Conservation (phyloP, 2,888 invertebrate species). For the Bellardia pandia region DNA sequence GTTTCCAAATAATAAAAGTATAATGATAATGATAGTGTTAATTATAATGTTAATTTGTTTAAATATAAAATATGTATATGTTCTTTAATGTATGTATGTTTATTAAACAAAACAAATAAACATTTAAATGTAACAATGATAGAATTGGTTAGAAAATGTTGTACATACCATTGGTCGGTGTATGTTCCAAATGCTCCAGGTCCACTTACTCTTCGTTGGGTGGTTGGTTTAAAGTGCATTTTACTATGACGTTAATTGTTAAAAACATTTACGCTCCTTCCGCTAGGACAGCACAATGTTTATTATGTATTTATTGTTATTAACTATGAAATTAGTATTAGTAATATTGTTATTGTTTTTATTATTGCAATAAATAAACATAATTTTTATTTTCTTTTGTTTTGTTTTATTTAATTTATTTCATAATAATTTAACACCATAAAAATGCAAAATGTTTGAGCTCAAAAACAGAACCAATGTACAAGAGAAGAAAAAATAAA, state of each 20-base stretch:
- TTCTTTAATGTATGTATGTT: background rate
- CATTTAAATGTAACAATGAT: conserved; percentile 15
- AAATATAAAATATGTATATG: background rate
- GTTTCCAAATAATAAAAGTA: background rate
- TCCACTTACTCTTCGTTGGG: conserved; percentile 84
- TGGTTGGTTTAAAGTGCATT: conserved; percentile 84
- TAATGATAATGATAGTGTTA: background rate
- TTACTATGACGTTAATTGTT: conserved; percentile 76
- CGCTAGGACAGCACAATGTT: conserved; percentile 52
- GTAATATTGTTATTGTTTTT: conserved; percentile 30
- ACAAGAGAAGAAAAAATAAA: background rate
- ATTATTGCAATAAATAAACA: conserved; percentile 25
- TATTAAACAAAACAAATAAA: conserved; percentile 6
- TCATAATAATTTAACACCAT: background rate
- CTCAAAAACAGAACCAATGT: conserved; percentile 17
- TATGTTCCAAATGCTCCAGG: conserved; percentile 84
- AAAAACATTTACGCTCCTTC: conserved; percentile 72
- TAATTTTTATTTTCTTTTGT: conserved; percentile 33
- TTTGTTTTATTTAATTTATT: conserved; percentile 19
- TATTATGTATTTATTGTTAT: conserved; percentile 50
- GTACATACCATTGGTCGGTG: conserved; percentile 83
- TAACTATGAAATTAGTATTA: conserved; percentile 37
- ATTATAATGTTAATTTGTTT: too few relatives aligned
- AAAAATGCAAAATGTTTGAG: conserved; percentile 17
- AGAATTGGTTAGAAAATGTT: background rate